Conservation (phyloP, 2,113 vertebrate genomes). For the Erinaceus europaeus region DNA sequence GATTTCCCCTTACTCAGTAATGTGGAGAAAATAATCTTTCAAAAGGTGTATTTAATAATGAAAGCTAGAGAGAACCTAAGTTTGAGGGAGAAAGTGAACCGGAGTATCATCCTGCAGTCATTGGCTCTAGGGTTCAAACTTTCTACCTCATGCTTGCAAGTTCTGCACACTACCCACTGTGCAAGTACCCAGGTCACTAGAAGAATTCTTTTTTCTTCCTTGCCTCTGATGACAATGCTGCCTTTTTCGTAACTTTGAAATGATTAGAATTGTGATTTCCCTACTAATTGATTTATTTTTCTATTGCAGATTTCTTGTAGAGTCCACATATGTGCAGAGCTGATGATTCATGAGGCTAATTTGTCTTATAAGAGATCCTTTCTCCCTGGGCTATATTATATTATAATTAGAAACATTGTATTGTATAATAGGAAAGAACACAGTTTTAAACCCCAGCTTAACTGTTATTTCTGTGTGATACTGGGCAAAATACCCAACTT, state of each 20-base stretch:
- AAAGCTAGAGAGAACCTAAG: too few species aligned
- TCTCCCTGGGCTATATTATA: background rate
- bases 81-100: too few species aligned
- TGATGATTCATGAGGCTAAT: conserved; percentile 3
- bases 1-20: background rate
- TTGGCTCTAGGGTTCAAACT: too few species aligned
- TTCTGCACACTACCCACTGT: too few species aligned
- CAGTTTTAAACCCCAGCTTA: background rate
- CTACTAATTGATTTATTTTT: background rate
- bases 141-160: too few species aligned
- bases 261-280: background rate
- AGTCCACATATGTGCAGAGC: background rate
- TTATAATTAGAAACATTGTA: background rate
- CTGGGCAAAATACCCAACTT: background rate
- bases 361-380: background rate
- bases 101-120: too few species aligned
- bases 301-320: background rate
- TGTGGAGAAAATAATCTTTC: too few species aligned
- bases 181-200: too few species aligned
- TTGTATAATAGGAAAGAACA: background rate
- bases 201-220: background rate
- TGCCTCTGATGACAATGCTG: background rate
- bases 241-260: conserved; percentile 11
- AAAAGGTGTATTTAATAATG: too few species aligned
- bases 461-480: background rate